Conservation (phyloP, 2,113 vertebrate species). For the Grantiella picta region DNA sequence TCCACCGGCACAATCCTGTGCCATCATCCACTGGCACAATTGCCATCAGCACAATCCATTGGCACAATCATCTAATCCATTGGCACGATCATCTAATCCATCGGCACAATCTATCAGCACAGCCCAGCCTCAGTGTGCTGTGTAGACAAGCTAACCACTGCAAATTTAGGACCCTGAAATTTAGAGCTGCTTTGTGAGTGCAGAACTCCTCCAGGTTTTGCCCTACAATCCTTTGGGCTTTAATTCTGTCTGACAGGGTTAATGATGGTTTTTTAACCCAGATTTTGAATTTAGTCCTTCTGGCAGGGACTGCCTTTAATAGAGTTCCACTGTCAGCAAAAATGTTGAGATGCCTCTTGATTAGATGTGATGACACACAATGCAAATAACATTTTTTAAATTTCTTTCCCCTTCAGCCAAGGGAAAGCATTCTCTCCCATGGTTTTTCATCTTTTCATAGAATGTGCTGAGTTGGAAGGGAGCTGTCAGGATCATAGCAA, state of each 20-base stretch:
- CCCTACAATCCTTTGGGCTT: neutral
- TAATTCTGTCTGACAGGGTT: neutral
- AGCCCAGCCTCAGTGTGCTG: neutral
- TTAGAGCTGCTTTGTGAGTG: neutral
- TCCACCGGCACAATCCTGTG: no score
- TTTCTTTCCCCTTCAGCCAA: neutral
- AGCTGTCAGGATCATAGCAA: neutral
- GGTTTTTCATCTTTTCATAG: neutral
- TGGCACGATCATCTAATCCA: neutral
- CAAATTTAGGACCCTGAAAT: neutral
- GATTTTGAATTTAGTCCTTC: neutral
- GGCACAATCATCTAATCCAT: no score
- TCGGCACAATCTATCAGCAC: rapidly evolving
- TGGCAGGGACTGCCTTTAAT: neutral
- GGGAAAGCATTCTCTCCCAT: neutral
- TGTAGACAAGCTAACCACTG: neutral
- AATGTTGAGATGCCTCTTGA: neutral
- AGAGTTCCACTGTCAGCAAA: neutral
- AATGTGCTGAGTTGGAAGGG: neutral
- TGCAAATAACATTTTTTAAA: neutral
- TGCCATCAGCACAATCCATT: rapidly evolving
- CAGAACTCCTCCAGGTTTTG: neutral
- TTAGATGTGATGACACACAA: neutral
- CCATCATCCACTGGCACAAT: rapidly evolving
- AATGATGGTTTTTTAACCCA: neutral